Evolutionary conservation across 2,888 invertebrate species (phyloP).

Genomic region (Zhengitettix transpicula): DNA sequence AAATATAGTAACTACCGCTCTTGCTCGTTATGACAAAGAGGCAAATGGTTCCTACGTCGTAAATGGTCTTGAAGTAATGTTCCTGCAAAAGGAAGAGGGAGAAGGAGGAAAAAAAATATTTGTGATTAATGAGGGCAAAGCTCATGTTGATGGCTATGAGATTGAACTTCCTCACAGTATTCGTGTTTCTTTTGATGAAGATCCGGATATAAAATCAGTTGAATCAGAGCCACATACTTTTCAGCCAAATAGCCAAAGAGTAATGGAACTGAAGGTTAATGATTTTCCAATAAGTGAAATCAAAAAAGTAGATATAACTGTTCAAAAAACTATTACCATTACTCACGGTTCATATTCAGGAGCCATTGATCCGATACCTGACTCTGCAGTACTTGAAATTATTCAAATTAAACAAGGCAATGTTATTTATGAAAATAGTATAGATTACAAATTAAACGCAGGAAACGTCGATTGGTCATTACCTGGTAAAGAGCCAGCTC

Average conservation of each 20-base stretch:
- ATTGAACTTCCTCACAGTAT: neutral
- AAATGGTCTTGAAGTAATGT: neutral
- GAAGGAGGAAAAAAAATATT: neutral
- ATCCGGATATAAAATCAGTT: neutral
- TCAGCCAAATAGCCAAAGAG: neutral
- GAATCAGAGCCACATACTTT: neutral
- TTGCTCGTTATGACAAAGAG: neutral
- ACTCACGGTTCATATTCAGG: neutral
- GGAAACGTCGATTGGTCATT: neutral
- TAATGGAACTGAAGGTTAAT: constrained; percentile 1
- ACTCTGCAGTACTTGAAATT: neutral
- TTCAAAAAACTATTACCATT: neutral
- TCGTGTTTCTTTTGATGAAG: neutral
- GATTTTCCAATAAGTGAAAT: neutral
- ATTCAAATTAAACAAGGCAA: neutral
- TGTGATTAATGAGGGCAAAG: too few relatives aligned
- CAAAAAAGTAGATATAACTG: neutral
- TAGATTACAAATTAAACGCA: neutral
- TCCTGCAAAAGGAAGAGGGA: neutral
- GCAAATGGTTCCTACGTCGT: neutral
- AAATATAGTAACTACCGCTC: neutral
- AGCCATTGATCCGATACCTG: neutral
- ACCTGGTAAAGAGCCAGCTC: neutral
- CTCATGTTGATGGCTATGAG: neutral
- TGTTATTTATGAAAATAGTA: neutral